Percentiles rank a stretch among this genome's conserved stretches.
Evolutionary conservation across 1,140 invertebrate genomes (phyloP).

Genomic region (Ips typographus): DNA sequence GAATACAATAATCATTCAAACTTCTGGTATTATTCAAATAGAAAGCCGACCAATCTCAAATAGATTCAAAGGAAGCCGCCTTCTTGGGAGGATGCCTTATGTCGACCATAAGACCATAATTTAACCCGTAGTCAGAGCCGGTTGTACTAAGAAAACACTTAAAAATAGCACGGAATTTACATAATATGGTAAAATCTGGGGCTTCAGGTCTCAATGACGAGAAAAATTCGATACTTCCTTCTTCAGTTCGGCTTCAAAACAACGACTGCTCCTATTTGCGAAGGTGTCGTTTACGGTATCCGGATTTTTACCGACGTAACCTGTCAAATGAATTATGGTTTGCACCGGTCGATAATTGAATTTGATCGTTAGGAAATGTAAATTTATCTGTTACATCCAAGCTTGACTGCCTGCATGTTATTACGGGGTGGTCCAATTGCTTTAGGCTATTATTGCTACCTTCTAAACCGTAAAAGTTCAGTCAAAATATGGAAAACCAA

Average conservation of each 20-base stretch:
- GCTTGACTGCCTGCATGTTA: not conserved
- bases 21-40: not conserved
- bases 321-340: slow-evolving; percentile 23
- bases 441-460: no score
- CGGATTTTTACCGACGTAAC: slow-evolving; percentile 16
- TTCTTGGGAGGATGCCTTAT: not conserved
- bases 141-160: slow-evolving; percentile 22
- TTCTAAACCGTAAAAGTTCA: no score
- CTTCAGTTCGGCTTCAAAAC: slow-evolving; percentile 20
- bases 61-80: not conserved
- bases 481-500: no score
- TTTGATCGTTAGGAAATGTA: slow-evolving; percentile 14
- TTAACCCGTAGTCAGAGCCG: not conserved
- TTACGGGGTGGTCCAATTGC: no score
- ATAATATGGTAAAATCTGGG: slow-evolving; percentile 26
- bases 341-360: slow-evolving; percentile 13
- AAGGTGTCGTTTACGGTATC: slow-evolving; percentile 29
- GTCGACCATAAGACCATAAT: not conserved
- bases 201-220: slow-evolving; percentile 22
- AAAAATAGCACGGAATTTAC: slow-evolving; percentile 32
- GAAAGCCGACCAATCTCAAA: not conserved
- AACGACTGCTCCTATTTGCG: slow-evolving; percentile 18
- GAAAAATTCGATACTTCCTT: slow-evolving; percentile 33
- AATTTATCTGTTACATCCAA: slow-evolving; percentile 1
- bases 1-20: not conserved